Conservation (phyloP, 2,113 vertebrate species). For the Cervus canadensis region DNA sequence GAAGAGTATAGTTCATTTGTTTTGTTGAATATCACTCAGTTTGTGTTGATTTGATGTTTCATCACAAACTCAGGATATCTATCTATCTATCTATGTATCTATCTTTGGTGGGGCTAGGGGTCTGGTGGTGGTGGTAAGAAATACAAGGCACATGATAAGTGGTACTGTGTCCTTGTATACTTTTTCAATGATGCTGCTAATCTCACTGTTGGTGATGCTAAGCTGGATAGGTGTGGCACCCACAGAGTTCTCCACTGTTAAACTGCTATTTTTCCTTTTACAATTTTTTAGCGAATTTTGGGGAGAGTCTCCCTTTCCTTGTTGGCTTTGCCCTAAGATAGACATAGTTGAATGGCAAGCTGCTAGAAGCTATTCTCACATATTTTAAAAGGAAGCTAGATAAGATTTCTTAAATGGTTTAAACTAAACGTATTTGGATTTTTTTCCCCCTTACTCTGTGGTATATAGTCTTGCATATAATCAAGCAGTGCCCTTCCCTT, state of each 20-base stretch:
- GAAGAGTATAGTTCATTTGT: neutral
- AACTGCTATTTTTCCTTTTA: neutral
- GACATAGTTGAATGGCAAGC: neutral
- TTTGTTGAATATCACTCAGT: neutral
- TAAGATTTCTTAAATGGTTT: neutral
- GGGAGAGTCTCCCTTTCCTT: neutral
- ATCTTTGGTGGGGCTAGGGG: neutral
- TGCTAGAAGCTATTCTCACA: neutral
- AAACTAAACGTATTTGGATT: neutral
- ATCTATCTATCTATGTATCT: neutral
- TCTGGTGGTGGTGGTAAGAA: neutral
- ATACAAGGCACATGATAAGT: neutral
- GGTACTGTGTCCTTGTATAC: neutral
- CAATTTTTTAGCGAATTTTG: neutral
- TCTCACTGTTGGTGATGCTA: neutral
- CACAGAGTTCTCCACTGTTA: neutral
- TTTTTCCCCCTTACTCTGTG: neutral
- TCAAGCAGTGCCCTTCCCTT: neutral
- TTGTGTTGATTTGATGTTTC: neutral
- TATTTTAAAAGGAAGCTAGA: neutral
- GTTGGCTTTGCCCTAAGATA: neutral
- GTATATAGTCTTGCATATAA: neutral
- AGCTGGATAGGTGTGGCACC: neutral
- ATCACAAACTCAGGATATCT: neutral
- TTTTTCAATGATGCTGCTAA: neutral